Conservation (phyloP, 2,888 invertebrate species). For the Lathronympha strigana region DNA sequence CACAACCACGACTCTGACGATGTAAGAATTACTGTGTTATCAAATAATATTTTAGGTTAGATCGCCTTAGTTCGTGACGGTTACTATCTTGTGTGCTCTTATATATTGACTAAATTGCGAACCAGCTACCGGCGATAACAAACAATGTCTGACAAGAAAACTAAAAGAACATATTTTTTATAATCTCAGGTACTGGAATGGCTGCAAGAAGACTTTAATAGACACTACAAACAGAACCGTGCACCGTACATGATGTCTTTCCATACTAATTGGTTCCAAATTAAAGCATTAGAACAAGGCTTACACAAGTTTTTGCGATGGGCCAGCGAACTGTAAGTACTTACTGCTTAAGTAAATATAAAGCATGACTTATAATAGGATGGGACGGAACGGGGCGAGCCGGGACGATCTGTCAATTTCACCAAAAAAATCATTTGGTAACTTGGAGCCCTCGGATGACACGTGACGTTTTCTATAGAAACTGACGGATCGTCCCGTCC, state of each 20-base stretch:
- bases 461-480: too few relatives aligned
- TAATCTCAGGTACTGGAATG: conserved; percentile 89
- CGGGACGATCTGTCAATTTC: too few relatives aligned
- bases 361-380: too few relatives aligned
- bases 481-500: too few relatives aligned
- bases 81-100: too few relatives aligned
- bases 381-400: too few relatives aligned
- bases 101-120: too few relatives aligned
- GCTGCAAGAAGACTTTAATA: conserved; percentile 94
- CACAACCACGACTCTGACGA: conserved; percentile 92
- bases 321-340: conserved; percentile 83
- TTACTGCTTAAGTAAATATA: too few relatives aligned
- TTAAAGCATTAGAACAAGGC: conserved; percentile 91
- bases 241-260: conserved; percentile 98
- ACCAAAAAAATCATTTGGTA: too few relatives aligned
- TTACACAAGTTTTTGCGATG: conserved; percentile 94
- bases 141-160: background rate
- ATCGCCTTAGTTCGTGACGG: background rate
- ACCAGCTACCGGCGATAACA: too few relatives aligned
- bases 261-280: conserved; percentile 98
- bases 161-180: background rate
- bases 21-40: conserved; percentile 56
- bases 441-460: too few relatives aligned
- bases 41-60: background rate
- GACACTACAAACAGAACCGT: conserved; percentile 93